Base-by-base conservation (phyloP, 2,113 vertebrate species). In the Centropus unirufus region DNA sequence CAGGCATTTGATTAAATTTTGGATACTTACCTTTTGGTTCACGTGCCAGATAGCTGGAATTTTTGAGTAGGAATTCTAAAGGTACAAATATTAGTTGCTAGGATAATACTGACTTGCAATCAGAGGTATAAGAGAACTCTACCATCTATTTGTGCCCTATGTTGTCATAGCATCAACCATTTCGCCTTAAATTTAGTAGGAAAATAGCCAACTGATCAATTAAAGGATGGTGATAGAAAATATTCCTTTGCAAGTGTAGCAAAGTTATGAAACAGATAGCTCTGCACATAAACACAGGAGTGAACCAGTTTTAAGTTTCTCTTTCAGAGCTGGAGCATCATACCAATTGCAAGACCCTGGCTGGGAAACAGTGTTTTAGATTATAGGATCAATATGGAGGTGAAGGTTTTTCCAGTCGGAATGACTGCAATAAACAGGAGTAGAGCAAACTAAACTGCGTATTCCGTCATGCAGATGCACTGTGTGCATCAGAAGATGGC, bases 401-500 rank as follows among this genome's bases (percentile, higher is more conserved):
- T 14, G 14, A 67, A 8, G 14, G 1, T 16, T 94, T 83, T 87
- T 55, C 8, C 26, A 61, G 12, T 29, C 83, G 24, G 42, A 70
- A 95, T 2, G 3, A 54, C 3, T 58, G 39, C 49, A 18, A 61
- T 81, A 75, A 75, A 57, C 6, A 61, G 3, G 26, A 88, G 11
- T 15, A 82, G 40, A 15, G 11, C 24, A 91, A 89, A 62, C 40
- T 19, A 57, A 87, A 6, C 22, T 42, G 14, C 27, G 19, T 52
- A 44, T 68, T 87, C 32, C 58, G 22, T 79, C 2, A 0, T 76
- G 32, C 47, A 84, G 29, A 42, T 46, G 3, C 69, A 36, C 14
- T 51, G 6, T 47, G 34, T 11, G 29, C 64, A 75, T 94, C 97
- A 96, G 96, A 96, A 97, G 96, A 95, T 97, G 96, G 96, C 96